Base-by-base conservation (phyloP, 2,888 invertebrate species). In the Fragum whitleyi region DNA sequence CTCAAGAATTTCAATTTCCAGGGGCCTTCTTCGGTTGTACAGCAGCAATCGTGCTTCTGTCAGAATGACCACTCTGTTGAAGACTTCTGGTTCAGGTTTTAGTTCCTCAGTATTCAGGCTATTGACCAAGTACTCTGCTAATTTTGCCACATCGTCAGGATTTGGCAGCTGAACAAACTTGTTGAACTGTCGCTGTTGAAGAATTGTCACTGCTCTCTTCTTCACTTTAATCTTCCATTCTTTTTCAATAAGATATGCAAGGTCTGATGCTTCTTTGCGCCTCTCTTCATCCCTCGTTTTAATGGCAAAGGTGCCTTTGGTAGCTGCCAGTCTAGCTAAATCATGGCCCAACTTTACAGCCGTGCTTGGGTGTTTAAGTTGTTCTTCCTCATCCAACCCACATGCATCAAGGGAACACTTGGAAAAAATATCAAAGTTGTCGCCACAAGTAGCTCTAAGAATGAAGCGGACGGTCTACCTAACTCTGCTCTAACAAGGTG, bases 291-390 rank as follows among this genome's bases (percentile, higher is more conserved):
- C 55, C n/a, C 53, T 47, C 32, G 19, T 61, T 47, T 55, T 74
- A 16, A 67, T 53, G 42, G 47, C 55, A 39, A n/a, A 67, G 53
- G 73, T 68, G n/a, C 51, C 28, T 55, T 73, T 78, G 21, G 73
- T 67, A 72, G 73, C 67, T 28, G 59, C 67, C 36, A 73, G 23
- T 47, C 73, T n/a, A n/a, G n/a, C n/a, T n/a, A n/a, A 61, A 55
- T 74, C 78, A 62, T 69, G 62, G 1, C 74, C 78, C 32, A 78
- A 32, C 39, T 73, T 78, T 1, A 74, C n/a, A 26, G 74, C 69
- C 7, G 59, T 68, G 28, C 78, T 78, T 7, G 68, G 78, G 42
- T 68, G 69, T 73, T 69, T 68, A 11, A 78, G 74, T 62, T 78
- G 62, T 32, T 78, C 74, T n/a, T 78, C 74, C 19, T 47, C 68